phyloP scores from a whole-genome alignment of 30 jellyfish, hydroid and myxozoan species.

The Aurelia sp. region DNA sequence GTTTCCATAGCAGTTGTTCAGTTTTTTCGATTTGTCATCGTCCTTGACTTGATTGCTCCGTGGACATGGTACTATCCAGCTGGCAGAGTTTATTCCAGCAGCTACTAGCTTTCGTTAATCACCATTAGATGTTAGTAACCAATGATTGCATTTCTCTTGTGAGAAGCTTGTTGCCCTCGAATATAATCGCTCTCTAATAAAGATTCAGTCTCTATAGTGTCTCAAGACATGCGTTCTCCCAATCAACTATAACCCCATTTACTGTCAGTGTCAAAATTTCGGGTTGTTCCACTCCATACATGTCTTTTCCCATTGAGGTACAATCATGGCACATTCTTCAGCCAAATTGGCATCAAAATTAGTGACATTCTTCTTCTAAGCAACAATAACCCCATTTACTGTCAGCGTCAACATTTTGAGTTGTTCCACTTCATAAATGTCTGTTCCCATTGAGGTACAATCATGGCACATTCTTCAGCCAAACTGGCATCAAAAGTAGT shows the following conservation, averaged over 20 bases:
- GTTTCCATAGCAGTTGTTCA: too few species aligned
- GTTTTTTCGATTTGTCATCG: too few species aligned
- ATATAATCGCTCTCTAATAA: too few species aligned
- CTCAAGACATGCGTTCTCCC: constrained; percentile 7
- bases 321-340: constrained; percentile 57
- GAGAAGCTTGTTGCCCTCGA: too few species aligned
- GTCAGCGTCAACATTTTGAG: constrained; percentile 68
- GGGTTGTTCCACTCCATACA: constrained; percentile 68
- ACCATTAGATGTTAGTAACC: too few species aligned
- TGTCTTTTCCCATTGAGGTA: constrained; percentile 23
- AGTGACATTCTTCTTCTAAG: constrained; percentile 27
- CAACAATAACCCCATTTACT: constrained; percentile 53
- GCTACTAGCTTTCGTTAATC: too few species aligned
- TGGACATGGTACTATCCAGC: too few species aligned
- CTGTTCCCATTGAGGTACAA: constrained; percentile 25
- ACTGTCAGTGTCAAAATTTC: neutral
- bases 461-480: constrained; percentile 45
- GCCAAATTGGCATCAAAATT: constrained; percentile 38
- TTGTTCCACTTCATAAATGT: constrained; percentile 79
- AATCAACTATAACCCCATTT: neutral
- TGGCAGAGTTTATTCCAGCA: too few species aligned
- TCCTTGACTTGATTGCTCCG: too few species aligned
- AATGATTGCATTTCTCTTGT: too few species aligned
- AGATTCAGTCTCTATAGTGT: neutral
- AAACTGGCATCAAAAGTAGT: constrained; percentile 48